A percentile compares a stretch with the other conserved stretches of the same genome.
phyloP scores from a whole-genome alignment of 2,888 invertebrate species.

The Conistra vaccinii region DNA sequence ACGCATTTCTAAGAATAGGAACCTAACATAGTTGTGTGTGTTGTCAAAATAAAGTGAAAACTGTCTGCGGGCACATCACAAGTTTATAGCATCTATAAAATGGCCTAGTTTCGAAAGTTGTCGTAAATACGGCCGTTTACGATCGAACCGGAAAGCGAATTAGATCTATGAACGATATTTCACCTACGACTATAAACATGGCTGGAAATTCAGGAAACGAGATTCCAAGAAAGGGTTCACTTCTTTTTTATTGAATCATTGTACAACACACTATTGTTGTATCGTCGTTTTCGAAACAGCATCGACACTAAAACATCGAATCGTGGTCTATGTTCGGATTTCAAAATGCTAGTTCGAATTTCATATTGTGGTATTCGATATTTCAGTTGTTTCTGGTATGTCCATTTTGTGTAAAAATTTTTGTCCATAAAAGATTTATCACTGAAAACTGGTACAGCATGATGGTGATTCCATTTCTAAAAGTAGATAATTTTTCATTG shows the following conservation, averaged over 20 bases:
- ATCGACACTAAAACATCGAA: neutral
- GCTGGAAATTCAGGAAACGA: conserved; percentile 22
- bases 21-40: conserved; percentile 16
- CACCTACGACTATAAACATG: conserved; percentile 30
- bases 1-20: neutral
- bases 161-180: conserved; percentile 64
- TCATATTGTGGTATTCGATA: conserved; percentile 6
- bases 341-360: conserved; percentile 25
- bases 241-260: neutral
- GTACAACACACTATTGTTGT: conserved; percentile 12
- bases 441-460: neutral
- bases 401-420: neutral
- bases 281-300: neutral
- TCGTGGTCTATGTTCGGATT: conserved; percentile 12
- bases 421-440: neutral
- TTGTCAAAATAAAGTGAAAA: conserved; percentile 66
- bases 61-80: conserved; percentile 65
- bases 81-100: conserved; percentile 71
- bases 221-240: neutral
- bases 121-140: conserved; percentile 77
- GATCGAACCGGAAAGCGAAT: conserved; percentile 69
- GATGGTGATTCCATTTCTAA: neutral
- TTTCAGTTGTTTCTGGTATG: neutral
- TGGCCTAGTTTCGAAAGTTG: conserved; percentile 68
- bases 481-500: too few relatives aligned